Conservation (phyloP, 2,797 vertebrate genomes). For the Cossypha polioptera region DNA sequence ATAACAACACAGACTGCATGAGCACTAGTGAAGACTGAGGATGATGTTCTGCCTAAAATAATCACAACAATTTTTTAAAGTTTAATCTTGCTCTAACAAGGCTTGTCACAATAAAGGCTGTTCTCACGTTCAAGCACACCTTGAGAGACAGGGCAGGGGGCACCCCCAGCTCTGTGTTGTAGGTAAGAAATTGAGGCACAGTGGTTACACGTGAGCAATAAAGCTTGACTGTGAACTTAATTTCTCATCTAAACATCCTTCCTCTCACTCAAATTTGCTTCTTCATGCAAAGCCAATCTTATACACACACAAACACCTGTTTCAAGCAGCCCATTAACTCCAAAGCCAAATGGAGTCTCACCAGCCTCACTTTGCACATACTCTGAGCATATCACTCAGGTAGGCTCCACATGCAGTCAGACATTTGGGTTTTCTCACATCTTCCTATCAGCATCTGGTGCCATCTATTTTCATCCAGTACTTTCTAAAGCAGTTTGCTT, state of each 20-base stretch:
- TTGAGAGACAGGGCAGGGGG: not conserved
- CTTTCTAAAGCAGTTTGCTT: not conserved
- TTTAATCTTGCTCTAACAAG: not conserved
- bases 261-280: not conserved
- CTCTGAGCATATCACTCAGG: not conserved
- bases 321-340: not conserved
- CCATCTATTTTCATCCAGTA: not conserved
- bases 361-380: not conserved
- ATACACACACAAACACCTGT: not conserved
- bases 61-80: not conserved
- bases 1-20: accelerated
- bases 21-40: not conserved
- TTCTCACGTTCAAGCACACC: not conserved
- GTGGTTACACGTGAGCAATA: not conserved
- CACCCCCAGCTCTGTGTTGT: not conserved
- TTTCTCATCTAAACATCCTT: not conserved
- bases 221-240: not conserved
- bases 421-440: not conserved
- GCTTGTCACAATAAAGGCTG: not conserved
- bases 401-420: not conserved
- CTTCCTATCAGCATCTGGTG: not conserved
- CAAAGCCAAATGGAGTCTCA: not conserved
- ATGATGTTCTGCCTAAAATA: not conserved
- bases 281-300: not conserved
- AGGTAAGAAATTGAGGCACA: not conserved